A percentile compares a stretch with the other conserved stretches of the same genome.
phyloP scores from a whole-genome alignment of 2,797 vertebrate genomes.

The Emys orbicularis region DNA sequence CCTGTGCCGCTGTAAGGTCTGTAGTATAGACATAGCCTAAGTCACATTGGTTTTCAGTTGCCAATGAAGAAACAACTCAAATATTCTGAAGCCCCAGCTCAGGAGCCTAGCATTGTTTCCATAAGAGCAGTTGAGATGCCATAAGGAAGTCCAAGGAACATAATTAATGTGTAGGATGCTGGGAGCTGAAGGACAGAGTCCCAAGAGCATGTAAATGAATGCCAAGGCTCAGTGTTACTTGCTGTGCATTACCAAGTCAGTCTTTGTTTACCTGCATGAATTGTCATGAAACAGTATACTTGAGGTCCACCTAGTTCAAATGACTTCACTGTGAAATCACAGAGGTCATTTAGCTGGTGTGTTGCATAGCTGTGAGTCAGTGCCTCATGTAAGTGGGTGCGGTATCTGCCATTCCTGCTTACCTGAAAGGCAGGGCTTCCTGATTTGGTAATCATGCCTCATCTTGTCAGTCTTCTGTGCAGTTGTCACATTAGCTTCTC shows the following conservation, averaged over 20 bases:
- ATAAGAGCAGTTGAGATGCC: neutral
- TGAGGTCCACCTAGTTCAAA: neutral
- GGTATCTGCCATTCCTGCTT: constrained; percentile 29
- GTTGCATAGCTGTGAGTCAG: constrained; percentile 7
- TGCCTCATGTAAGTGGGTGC: neutral
- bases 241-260: neutral
- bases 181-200: constrained; percentile 15
- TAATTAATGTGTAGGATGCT: constrained; percentile 5
- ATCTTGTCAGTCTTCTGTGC: constrained; percentile 60
- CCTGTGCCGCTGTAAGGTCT: no score
- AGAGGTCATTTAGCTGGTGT: neutral
- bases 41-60: constrained; percentile 20
- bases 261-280: neutral
- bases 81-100: neutral
- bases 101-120: neutral
- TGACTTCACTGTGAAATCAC: neutral
- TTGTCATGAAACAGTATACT: rapidly evolving
- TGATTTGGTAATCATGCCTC: constrained; percentile 41
- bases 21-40: neutral
- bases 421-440: constrained; percentile 29
- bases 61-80: neutral
- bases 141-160: constrained; percentile 41
- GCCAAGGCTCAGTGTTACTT: neutral
- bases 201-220: neutral
- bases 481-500: neutral